Percentiles rank a stretch among this genome's conserved stretches.
phyloP scores from a whole-genome alignment of 2,888 invertebrate genomes.

The Brenthis daphne region DNA sequence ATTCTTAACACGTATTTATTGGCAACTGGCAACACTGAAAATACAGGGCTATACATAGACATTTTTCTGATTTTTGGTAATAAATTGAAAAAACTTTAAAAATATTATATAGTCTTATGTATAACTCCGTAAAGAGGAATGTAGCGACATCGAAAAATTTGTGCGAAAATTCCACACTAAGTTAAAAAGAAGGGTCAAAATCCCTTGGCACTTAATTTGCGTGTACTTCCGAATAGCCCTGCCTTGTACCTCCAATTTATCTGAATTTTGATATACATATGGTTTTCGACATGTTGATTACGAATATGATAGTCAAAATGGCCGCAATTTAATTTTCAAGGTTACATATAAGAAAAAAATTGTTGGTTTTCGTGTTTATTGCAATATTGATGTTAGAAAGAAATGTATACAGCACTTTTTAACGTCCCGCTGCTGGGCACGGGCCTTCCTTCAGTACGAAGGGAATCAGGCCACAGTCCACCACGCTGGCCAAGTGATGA shows the following conservation, averaged over 20 bases:
- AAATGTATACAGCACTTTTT: too few relatives aligned
- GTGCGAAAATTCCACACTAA: conserved; percentile 27
- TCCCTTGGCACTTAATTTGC: conserved; percentile 38
- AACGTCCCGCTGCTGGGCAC: too few relatives aligned
- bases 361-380: too few relatives aligned
- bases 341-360: too few relatives aligned
- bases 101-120: conserved; percentile 9
- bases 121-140: conserved; percentile 27
- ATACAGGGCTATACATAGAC: conserved; percentile 22
- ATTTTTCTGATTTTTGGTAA: background rate
- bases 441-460: too few relatives aligned
- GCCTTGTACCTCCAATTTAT: background rate
- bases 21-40: conserved; percentile 18
- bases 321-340: background rate
- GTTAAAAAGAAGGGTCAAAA: conserved; percentile 23
- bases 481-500: too few relatives aligned
- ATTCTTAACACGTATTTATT: too few relatives aligned
- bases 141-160: conserved; percentile 32
- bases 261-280: too few relatives aligned
- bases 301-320: too few relatives aligned
- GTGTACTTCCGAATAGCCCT: conserved; percentile 8
- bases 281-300: too few relatives aligned
- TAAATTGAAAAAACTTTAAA: background rate
- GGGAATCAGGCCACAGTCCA: too few relatives aligned
- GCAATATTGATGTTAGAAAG: too few relatives aligned